Conservation (phyloP, 2,113 vertebrate species). For the Tringa solitaria region DNA sequence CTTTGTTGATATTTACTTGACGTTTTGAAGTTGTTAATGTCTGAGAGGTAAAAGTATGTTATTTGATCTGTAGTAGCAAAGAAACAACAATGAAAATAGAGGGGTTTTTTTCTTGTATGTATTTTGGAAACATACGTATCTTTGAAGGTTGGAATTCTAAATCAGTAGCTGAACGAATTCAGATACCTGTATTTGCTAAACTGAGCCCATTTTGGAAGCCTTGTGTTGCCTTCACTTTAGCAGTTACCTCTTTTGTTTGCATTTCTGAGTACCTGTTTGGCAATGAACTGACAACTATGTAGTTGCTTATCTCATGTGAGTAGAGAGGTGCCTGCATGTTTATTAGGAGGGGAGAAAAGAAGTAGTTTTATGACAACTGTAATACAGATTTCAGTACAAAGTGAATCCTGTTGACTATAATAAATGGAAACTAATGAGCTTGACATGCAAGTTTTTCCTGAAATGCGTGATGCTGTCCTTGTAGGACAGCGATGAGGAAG, state of each 20-base stretch:
- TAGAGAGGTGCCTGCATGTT: not conserved
- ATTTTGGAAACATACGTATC: not conserved
- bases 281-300: not conserved
- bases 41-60: not conserved
- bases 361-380: not conserved
- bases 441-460: not conserved
- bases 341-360: not conserved
- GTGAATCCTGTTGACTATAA: not conserved
- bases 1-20: not conserved
- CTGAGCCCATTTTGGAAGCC: not conserved
- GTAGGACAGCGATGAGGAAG: slow-evolving; percentile 94
- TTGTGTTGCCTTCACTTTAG: not conserved
- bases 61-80: not conserved
- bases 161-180: not conserved
- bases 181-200: not conserved
- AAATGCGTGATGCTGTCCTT: not conserved
- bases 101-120: not conserved
- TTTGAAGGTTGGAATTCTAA: not conserved
- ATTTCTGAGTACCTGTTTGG: not conserved
- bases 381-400: not conserved
- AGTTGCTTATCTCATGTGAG: not conserved
- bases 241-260: not conserved
- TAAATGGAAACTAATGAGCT: not conserved
- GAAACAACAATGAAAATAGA: not conserved
- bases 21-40: not conserved